phyloP scores from a whole-genome alignment of 2,797 vertebrate genomes.

The Limnodromus scolopaceus region DNA sequence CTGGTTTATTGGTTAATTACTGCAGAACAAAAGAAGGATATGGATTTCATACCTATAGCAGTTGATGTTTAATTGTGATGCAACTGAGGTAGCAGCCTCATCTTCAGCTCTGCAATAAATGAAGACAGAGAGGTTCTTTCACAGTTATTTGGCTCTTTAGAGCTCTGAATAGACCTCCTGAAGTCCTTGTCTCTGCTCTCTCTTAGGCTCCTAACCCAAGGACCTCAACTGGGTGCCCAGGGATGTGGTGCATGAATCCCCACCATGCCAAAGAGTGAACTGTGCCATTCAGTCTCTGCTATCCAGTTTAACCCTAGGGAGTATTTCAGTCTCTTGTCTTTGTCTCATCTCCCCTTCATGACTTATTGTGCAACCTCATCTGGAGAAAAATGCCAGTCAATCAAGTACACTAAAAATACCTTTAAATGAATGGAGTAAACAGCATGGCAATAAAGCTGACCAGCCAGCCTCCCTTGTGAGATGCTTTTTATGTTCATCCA shows the following conservation, averaged over 20 bases:
- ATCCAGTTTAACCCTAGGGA: not conserved
- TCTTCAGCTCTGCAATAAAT: not conserved
- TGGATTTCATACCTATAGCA: not conserved
- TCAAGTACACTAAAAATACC: not conserved
- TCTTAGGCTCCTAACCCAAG: not conserved
- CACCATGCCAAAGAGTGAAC: not conserved
- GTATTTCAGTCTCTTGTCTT: not conserved
- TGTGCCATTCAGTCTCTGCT: not conserved
- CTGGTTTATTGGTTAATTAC: not conserved
- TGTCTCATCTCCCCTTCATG: not conserved
- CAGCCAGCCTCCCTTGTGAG: not conserved
- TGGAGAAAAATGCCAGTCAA: not conserved
- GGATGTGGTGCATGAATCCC: not conserved
- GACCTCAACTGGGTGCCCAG: not conserved
- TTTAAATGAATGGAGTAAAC: not conserved
- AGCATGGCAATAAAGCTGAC: not conserved
- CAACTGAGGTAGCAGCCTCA: not conserved
- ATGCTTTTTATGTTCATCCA: conserved; percentile 42
- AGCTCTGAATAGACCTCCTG: not conserved
- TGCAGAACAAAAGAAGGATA: not conserved
- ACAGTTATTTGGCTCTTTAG: not conserved
- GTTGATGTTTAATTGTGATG: not conserved
- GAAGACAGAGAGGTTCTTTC: not conserved
- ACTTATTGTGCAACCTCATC: not conserved
- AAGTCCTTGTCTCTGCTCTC: not conserved